Conservation (phyloP, 2,888 invertebrate genomes). For the Amphimallon solstitiale region DNA sequence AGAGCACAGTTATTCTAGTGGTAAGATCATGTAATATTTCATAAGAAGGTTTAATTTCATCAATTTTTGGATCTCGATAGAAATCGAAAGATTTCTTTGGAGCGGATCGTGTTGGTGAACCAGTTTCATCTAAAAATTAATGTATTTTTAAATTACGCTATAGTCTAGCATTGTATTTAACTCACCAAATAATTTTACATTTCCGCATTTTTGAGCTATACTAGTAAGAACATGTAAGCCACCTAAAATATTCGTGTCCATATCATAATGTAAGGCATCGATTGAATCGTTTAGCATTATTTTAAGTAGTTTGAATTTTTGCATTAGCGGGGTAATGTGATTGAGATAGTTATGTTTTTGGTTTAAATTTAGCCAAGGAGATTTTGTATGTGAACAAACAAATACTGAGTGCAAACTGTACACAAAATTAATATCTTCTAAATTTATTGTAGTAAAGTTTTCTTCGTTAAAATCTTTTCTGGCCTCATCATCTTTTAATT, state of each 20-base stretch:
- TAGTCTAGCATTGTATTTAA: neutral
- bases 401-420: slow-evolving; percentile 71
- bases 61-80: slow-evolving; percentile 84
- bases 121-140: slow-evolving; percentile 38
- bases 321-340: slow-evolving; percentile 67
- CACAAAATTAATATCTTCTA: slow-evolving; percentile 70
- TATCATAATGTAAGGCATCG: slow-evolving; percentile 65
- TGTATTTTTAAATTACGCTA: neutral
- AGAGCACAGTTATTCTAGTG: slow-evolving; percentile 69
- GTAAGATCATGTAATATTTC: slow-evolving; percentile 76
- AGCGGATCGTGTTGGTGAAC: slow-evolving; percentile 46
- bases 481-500: slow-evolving; percentile 53
- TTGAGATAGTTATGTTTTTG: slow-evolving; percentile 54
- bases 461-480: slow-evolving; percentile 28
- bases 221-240: slow-evolving; percentile 70
- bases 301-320: slow-evolving; percentile 71
- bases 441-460: slow-evolving; percentile 57
- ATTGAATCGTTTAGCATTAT: slow-evolving; percentile 66
- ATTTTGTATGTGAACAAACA: slow-evolving; percentile 67
- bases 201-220: slow-evolving; percentile 65
- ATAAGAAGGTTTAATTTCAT: slow-evolving; percentile 78
- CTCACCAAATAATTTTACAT: slow-evolving; percentile 52
- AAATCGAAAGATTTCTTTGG: slow-evolving; percentile 70
- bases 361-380: slow-evolving; percentile 70
- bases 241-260: slow-evolving; percentile 67